phyloP scores from a whole-genome alignment of 2,113 vertebrate species.

The Antechinus stuartii region DNA sequence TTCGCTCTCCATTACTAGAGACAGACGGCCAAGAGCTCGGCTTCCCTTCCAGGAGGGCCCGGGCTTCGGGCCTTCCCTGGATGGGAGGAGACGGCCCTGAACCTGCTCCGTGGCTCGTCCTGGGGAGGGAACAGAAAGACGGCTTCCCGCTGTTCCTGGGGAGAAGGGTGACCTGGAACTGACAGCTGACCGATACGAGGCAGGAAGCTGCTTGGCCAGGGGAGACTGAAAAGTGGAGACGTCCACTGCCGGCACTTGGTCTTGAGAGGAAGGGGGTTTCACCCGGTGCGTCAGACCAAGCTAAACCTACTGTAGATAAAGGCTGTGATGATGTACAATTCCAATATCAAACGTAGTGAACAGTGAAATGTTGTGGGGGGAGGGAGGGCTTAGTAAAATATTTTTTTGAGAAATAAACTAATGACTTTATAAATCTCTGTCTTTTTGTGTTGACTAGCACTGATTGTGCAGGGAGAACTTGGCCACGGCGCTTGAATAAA shows the following conservation, averaged over 20 bases:
- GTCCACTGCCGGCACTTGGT: constrained; percentile 58
- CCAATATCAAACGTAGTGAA: constrained; percentile 63
- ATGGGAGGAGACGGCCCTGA: background rate
- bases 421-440: constrained; percentile 79
- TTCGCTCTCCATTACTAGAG: background rate
- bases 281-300: constrained; percentile 11
- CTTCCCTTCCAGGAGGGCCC: background rate
- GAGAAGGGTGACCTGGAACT: no score
- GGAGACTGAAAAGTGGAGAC: background rate
- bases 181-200: background rate
- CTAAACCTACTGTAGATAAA: constrained; percentile 36
- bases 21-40: background rate
- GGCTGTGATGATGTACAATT: constrained; percentile 77
- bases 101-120: background rate
- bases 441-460: constrained; percentile 51
- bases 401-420: constrained; percentile 84
- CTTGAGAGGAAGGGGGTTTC: constrained; percentile 67
- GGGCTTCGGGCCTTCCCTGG: background rate
- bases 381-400: constrained; percentile 69
- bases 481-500: background rate
- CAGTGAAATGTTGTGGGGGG: constrained; percentile 21
- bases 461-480: background rate
- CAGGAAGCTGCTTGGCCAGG: constrained; percentile 42
- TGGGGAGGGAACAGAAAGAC: background rate
- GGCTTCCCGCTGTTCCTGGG: background rate